phyloP scores from a whole-genome alignment of 2,113 vertebrate species.

The Microtus richardsoni region DNA sequence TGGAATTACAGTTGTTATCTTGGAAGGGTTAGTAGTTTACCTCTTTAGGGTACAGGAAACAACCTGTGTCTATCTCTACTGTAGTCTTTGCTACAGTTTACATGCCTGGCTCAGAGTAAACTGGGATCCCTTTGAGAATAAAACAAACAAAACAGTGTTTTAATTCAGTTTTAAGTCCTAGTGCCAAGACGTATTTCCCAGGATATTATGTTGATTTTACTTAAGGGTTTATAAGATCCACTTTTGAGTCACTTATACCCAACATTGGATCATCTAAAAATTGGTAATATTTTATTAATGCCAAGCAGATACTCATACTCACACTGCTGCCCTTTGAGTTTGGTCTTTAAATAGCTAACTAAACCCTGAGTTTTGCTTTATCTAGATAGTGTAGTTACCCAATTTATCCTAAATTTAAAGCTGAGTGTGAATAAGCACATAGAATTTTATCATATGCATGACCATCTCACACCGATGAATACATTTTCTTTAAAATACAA shows the following conservation, averaged over 20 bases:
- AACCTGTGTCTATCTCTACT: neutral
- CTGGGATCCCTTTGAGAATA: slow-evolving; percentile 17
- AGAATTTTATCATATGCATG: neutral
- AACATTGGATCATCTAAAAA: neutral
- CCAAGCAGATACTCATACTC: neutral
- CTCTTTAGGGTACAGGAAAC: neutral
- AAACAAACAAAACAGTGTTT: neutral
- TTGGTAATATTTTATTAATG: neutral
- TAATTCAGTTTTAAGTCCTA: neutral
- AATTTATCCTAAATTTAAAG: neutral
- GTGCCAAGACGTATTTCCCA: neutral
- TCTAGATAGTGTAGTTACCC: neutral
- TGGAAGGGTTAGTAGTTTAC: neutral
- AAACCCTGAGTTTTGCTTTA: neutral
- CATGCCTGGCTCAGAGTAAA: neutral
- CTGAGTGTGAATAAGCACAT: neutral
- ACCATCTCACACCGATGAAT: neutral
- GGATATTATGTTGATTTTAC: neutral
- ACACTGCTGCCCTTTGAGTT: neutral
- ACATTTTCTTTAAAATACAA: slow-evolving; percentile 28
- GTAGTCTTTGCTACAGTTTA: neutral
- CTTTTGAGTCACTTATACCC: neutral
- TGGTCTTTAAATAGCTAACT: neutral
- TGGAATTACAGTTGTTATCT: neutral
- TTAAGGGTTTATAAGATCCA: neutral